Evolutionary conservation across 2,888 invertebrate genomes (phyloP), one percentile per base, ranked within the genome.

Genomic region (Sabatieria punctata): DNA sequence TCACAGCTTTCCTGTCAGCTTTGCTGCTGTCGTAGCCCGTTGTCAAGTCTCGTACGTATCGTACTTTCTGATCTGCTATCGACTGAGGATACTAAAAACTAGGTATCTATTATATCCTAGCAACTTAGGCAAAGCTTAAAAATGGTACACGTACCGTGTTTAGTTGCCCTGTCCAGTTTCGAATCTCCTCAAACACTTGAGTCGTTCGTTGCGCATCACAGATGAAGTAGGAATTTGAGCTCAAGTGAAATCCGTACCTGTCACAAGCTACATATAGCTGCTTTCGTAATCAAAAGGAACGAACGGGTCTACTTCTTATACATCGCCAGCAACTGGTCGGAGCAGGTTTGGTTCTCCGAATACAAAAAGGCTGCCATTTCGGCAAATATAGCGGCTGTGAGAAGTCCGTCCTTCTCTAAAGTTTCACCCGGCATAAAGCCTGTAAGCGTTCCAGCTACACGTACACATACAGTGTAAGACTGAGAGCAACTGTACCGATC

Each of bases 181-280:
- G 74, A 26, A 95, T 74, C 46, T 80, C 72, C 6, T 81, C 73
- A 66, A 95, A 95, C 64, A 95, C 82, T 47, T 67, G 67, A 54
- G 74, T 74, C 44, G 84, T 81, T 11, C 73, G 72, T 1, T 70
- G 67, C 1, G 76, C 73, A 23, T 89, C 81, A 60, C 82, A 73
- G 65, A 86, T 75, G 70, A 78, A 88, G 68, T 97, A 99, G 0
- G 85, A 84, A 68, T 85, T 86, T 52, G 78, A 74, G 6, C 80
- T 79, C 25, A 84, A 74, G 68, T 97, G 95, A 67, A 79, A 80
- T 0, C 97, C 97, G 67, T 85, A 93, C 49, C 77, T 78, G 56
- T 35, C 60, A 55, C 48, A 51, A 41, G 30, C 13, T 38, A 4
- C 15, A 13, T 49, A 46, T 51, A 49, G 21, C 8, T 18, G 11